phyloP scores from a whole-genome alignment of 1,140 invertebrate genomes.

The Drosophila ohnishii region DNA sequence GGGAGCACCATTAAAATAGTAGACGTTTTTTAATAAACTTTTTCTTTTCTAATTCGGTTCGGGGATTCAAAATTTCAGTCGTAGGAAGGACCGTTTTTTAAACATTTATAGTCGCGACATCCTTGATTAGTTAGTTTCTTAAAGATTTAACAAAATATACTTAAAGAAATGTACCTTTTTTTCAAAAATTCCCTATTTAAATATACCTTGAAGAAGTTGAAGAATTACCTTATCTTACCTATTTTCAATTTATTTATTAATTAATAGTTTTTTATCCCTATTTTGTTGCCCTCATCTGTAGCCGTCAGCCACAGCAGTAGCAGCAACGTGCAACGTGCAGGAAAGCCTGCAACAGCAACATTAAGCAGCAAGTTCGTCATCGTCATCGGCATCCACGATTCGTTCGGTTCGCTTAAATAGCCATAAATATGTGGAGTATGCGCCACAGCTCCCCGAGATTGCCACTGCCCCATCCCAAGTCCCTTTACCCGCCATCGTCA shows the following conservation, averaged over 20 bases:
- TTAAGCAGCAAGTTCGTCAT: slow-evolving; percentile 52
- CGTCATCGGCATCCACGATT: slow-evolving; percentile 58
- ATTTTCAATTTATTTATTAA: not conserved
- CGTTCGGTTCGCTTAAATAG: slow-evolving; percentile 73
- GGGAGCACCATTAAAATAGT: not conserved
- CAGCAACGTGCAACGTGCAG: slow-evolving; percentile 16
- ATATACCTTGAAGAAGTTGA: too few species aligned
- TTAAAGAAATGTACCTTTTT: not conserved
- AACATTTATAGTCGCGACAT: not conserved
- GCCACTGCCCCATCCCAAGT: not conserved
- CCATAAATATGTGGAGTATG: slow-evolving; percentile 81
- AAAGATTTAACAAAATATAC: not conserved
- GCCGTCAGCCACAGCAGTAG: not conserved
- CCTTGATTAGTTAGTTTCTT: not conserved
- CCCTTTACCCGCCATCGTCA: not conserved
- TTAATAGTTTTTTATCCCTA: not conserved
- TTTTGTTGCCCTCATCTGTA: slow-evolving; percentile 11
- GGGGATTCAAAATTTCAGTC: too few species aligned
- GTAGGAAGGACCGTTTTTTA: not conserved
- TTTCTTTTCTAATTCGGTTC: too few species aligned
- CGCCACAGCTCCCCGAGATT: slow-evolving; percentile 42
- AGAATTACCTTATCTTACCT: not conserved
- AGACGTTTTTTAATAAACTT: not conserved
- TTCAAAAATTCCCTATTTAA: not conserved
- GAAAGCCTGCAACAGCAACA: slow-evolving; percentile 9